Evolutionary conservation across 2,888 invertebrate genomes (phyloP).

Genomic region (Dynastes hyllus): DNA sequence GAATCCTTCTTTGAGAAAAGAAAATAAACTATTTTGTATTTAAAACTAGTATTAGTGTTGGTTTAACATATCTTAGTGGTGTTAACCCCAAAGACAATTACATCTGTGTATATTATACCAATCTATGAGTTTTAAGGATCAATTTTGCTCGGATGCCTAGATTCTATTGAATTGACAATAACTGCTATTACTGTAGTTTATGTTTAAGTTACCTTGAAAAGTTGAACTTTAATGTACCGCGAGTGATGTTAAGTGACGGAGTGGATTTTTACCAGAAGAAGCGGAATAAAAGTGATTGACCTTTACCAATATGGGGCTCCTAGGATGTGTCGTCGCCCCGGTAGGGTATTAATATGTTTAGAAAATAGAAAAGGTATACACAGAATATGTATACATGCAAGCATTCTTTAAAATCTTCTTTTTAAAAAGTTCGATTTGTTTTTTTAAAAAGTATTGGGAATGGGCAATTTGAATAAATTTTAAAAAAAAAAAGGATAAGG

Average conservation of each 20-base stretch:
- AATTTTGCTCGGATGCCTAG: background rate
- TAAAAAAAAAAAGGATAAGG: no score
- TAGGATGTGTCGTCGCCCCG: conserved; percentile 56
- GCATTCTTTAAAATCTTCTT: no score
- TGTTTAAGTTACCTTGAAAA: conserved; percentile 26
- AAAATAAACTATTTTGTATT: background rate
- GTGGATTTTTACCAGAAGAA: conserved; percentile 57
- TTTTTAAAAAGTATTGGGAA: no score
- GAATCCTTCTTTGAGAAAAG: background rate
- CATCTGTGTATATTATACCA: background rate
- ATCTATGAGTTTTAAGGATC: background rate
- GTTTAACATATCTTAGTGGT: no score
- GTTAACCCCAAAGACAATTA: background rate
- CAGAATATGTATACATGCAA: background rate
- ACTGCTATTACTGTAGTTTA: background rate
- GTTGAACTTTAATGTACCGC: conserved; percentile 42
- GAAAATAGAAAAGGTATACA: no score
- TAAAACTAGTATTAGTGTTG: no score
- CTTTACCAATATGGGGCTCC: conserved; percentile 61
- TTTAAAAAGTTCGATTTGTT: no score
- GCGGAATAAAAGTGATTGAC: conserved; percentile 62
- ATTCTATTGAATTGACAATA: conserved; percentile 2
- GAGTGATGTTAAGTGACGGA: conserved; percentile 51
- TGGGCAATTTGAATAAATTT: no score
- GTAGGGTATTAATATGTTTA: no score